phyloP scores from a whole-genome alignment of 2,888 invertebrate genomes.

The Athalia cordata region DNA sequence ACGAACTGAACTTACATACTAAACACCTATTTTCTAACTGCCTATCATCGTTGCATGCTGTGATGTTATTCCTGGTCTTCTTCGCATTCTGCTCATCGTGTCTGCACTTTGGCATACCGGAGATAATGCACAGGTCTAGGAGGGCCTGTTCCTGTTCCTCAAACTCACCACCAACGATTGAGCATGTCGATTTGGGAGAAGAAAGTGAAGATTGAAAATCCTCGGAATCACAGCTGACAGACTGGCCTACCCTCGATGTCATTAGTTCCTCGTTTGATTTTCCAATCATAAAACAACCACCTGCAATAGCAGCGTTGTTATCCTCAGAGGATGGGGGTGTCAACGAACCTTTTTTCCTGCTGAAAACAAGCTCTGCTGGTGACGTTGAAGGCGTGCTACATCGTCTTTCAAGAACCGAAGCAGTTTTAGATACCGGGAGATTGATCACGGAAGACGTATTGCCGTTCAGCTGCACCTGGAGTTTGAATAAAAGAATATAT shows the following conservation, averaged over 20 bases:
- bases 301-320: background rate
- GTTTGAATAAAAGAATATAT: background rate
- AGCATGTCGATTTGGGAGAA: slow-evolving; percentile 7
- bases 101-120: slow-evolving; percentile 15
- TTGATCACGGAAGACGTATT: slow-evolving; percentile 52
- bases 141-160: slow-evolving; percentile 11
- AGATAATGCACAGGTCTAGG: slow-evolving; percentile 10
- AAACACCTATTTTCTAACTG: slow-evolving; percentile 2
- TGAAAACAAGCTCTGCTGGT: slow-evolving; percentile 58
- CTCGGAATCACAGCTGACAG: background rate
- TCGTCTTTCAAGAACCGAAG: slow-evolving; percentile 51
- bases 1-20: slow-evolving; percentile 30
- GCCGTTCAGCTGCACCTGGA: slow-evolving; percentile 54
- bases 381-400: slow-evolving; percentile 63
- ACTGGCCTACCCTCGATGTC: background rate
- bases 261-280: background rate
- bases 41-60: background rate
- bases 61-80: background rate
- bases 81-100: background rate
- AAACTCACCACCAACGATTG: slow-evolving; percentile 32
- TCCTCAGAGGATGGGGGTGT: slow-evolving; percentile 12
- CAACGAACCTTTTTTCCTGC: slow-evolving; percentile 51
- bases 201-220: background rate
- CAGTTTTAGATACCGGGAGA: slow-evolving; percentile 52
- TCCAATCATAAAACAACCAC: background rate